Base-by-base conservation (phyloP, 2,113 vertebrate species). In the Zootoca vivipara region DNA sequence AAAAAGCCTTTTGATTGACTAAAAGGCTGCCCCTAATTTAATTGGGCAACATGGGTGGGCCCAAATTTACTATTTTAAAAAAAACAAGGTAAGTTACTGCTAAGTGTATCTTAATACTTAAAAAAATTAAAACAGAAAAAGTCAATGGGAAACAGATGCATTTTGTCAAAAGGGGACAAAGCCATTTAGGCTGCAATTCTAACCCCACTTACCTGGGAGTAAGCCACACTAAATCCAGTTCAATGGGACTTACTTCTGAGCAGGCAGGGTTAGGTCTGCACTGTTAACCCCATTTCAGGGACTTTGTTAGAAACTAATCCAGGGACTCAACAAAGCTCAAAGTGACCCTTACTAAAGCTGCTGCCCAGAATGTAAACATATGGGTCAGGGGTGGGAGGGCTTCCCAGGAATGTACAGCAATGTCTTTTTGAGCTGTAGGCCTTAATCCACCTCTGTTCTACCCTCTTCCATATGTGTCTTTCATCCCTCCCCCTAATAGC, bases 331-430 rank as follows among this genome's bases (percentile, higher is more conserved):
- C 28, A 77, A 30, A 75, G 13, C 58, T 83, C 80, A 88, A 83
- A 88, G 62, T 77, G 62, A 78, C 72, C 80, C 80, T 86, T 78
- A 85, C 12, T 62, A 88, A 92, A 87, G 85, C 87, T 78, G 88
- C 52, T 0, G 0, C 64, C 69, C n/a, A 35, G 67, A 52, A 77
- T 69, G 87, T 52, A 82, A 82, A 65, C 58, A 75, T 75, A 75
- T 82, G 38, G 70, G 79, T 26, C 67, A 78, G 78, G 67, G 52
- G 26, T 56, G 38, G n/a, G 40, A 67, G 73, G 62, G 67, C 5
- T 30, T 81, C 5, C 33, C 33, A 30, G 52, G 67, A 30, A 46
- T 56, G 46, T 20, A 73, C 18, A 80, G 72, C 73, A 78, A 24
- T 67, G 58, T 52, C 20, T 75, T 35, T 30, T 7, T 46, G 79